A percentile compares a stretch with the other conserved stretches of the same genome.
Conservation (phyloP, 2,888 invertebrate genomes). For the Drosophila meridiana region DNA sequence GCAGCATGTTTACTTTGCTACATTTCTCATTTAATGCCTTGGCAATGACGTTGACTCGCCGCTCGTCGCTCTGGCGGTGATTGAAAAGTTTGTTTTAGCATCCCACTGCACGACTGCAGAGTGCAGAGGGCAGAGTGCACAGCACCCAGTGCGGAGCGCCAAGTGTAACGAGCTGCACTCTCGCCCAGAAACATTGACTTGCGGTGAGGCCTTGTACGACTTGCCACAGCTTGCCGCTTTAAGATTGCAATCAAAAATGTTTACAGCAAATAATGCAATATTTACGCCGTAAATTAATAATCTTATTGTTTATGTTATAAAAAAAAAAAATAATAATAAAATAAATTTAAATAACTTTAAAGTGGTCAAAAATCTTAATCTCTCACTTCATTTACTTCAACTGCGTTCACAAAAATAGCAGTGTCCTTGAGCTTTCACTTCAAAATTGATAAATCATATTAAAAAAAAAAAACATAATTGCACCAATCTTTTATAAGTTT, state of each 20-base stretch:
- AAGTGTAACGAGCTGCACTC: constrained; percentile 1
- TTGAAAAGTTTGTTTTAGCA: constrained; percentile 70
- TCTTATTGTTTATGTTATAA: background rate
- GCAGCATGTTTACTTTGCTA: constrained; percentile 68
- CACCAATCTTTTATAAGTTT: too few species aligned
- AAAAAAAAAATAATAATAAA: background rate
- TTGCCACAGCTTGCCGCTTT: constrained; percentile 8
- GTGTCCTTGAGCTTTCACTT: too few species aligned
- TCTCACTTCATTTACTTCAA: too few species aligned
- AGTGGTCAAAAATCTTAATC: background rate
- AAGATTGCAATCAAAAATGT: constrained; percentile 20
- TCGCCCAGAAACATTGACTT: constrained; percentile 5
- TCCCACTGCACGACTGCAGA: constrained; percentile 15
- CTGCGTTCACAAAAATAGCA: too few species aligned
- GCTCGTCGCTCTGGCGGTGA: constrained; percentile 60
- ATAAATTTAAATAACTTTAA: background rate
- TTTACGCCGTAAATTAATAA: constrained; percentile 1
- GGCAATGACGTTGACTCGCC: constrained; percentile 68
- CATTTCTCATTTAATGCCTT: constrained; percentile 74
- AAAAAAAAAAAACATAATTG: too few species aligned
- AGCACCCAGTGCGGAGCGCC: background rate
- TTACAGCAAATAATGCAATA: constrained; percentile 1
- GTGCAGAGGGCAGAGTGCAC: background rate
- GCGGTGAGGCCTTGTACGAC: background rate
- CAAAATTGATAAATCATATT: too few species aligned